A percentile compares a stretch with the other conserved stretches of the same genome.
Evolutionary conservation across 2,797 vertebrate species (phyloP).

Genomic region (Xiphophorus birchmanni): DNA sequence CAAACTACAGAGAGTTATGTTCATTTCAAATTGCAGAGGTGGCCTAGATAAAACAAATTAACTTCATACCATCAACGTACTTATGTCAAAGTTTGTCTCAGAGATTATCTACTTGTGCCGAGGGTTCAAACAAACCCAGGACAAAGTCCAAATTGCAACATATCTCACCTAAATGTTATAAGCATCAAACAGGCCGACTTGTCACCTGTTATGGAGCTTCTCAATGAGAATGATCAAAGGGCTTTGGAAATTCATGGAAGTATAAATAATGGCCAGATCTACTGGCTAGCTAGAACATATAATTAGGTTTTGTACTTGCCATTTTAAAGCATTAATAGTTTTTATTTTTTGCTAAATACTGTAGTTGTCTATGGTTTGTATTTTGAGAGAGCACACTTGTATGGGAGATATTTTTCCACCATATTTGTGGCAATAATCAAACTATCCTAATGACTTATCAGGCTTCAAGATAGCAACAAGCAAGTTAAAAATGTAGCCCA

Average conservation of each 20-base stretch:
- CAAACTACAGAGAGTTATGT: neutral
- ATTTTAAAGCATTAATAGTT: neutral
- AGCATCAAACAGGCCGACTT: neutral
- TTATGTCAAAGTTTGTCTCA: neutral
- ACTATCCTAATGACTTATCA: neutral
- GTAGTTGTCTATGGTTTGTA: neutral
- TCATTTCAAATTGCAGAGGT: neutral
- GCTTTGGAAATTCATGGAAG: neutral
- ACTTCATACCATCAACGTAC: neutral
- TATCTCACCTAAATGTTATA: neutral
- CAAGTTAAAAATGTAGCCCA: neutral
- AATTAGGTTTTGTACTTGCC: neutral
- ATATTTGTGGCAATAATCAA: neutral
- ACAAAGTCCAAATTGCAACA: constrained; percentile 1
- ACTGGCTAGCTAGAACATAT: neutral
- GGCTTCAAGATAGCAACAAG: neutral
- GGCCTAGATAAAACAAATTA: neutral
- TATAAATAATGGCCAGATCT: neutral
- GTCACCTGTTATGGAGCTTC: neutral
- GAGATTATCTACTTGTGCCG: neutral
- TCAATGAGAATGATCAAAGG: neutral
- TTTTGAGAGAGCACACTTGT: neutral
- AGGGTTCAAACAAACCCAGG: neutral
- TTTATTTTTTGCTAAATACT: neutral
- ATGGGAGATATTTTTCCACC: neutral